Evolutionary conservation across 2,113 vertebrate genomes (phyloP).

Genomic region (Ctenodactylus gundi): DNA sequence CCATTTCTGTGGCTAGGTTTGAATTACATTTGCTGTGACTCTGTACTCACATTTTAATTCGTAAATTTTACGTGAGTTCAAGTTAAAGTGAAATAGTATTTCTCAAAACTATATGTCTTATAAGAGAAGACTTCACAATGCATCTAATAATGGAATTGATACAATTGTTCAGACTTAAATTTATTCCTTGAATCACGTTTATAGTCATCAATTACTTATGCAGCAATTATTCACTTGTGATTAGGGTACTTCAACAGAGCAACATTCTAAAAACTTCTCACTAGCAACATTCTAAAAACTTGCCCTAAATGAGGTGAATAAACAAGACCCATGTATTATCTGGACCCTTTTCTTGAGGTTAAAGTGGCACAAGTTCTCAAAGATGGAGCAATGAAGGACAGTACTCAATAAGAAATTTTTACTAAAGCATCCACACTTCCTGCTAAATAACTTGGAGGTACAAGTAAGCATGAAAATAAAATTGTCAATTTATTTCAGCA

Average conservation of each 20-base stretch:
- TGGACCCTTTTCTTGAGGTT: background rate
- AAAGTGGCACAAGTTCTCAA: background rate
- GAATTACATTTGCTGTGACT: background rate
- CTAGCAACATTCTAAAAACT: background rate
- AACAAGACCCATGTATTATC: background rate
- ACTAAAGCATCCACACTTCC: background rate
- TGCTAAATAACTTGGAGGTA: conserved; percentile 10
- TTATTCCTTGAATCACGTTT: background rate
- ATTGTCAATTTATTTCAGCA: background rate
- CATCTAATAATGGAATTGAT: background rate
- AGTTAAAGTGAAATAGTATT: background rate
- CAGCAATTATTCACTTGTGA: background rate
- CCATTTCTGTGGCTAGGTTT: background rate
- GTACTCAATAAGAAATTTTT: background rate
- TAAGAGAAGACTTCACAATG: background rate
- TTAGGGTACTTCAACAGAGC: background rate
- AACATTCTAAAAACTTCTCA: background rate
- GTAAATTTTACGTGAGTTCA: background rate
- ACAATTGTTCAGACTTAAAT: background rate
- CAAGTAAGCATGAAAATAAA: background rate
- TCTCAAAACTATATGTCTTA: background rate
- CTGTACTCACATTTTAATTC: background rate
- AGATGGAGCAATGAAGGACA: no score
- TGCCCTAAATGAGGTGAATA: background rate
- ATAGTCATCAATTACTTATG: background rate